Evolutionary conservation across 2,888 invertebrate species (phyloP).

Genomic region (Hofmannophila pseudospretella): DNA sequence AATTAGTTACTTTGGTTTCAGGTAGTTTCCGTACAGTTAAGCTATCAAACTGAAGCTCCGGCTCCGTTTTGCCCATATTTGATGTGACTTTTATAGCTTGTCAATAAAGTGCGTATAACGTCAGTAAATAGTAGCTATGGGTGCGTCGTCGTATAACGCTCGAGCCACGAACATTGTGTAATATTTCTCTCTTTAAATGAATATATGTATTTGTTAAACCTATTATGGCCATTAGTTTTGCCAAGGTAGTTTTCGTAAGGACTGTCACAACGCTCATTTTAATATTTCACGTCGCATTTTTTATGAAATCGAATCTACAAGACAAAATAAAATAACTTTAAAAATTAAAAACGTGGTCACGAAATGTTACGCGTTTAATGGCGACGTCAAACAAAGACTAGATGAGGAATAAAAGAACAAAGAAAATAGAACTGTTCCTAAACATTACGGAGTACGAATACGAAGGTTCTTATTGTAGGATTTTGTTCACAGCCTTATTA

Average conservation of each 20-base stretch:
- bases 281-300: conserved; percentile 18
- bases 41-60: too few species aligned
- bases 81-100: too few species aligned
- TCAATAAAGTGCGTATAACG: background rate
- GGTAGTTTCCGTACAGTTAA: too few species aligned
- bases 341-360: conserved; percentile 3
- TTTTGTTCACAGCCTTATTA: conserved; percentile 25
- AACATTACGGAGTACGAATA: conserved; percentile 4
- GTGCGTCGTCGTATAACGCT: background rate
- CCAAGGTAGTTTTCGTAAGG: conserved; percentile 67
- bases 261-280: conserved; percentile 40
- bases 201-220: conserved; percentile 64
- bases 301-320: conserved; percentile 6
- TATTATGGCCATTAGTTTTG: conserved; percentile 60
- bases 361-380: conserved; percentile 7
- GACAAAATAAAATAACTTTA: background rate
- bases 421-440: conserved; percentile 11
- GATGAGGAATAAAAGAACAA: conserved; percentile 17
- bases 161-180: conserved; percentile 54
- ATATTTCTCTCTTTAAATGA: conserved; percentile 50
- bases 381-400: conserved; percentile 14
- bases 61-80: too few species aligned
- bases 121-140: background rate
- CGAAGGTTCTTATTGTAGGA: conserved; percentile 25
- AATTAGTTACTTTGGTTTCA: too few species aligned